These are phyloP conservation scores for Chymomyza caudatula DNA, from an alignment of 2,888 invertebrate genomes.

Conservation along the genomic window DNA sequence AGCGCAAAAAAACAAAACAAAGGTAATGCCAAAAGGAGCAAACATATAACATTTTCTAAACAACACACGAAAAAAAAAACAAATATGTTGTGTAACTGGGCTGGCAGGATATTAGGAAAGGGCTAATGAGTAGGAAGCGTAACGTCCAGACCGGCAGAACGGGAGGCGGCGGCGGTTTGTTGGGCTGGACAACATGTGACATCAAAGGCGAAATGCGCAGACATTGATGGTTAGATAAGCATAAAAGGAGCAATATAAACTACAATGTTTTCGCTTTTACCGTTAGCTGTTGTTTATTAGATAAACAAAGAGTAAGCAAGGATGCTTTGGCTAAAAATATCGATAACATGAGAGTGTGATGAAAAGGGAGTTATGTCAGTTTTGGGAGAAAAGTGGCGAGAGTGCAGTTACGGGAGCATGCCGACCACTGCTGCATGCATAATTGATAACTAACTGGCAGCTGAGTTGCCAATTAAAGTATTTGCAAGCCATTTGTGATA, in stretches of 20 bases:
- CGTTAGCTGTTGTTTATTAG: conserved; percentile 1
- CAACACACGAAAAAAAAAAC: conserved; percentile 18
- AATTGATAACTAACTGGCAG: neutral
- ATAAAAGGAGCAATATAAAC: neutral
- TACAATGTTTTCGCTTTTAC: neutral
- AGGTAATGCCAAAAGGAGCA: conserved; percentile 33
- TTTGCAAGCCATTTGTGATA: conserved; percentile 61
- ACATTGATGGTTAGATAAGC: neutral
- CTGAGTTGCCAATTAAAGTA: conserved; percentile 60
- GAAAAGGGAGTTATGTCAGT: neutral
- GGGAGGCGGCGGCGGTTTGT: conserved; percentile 6
- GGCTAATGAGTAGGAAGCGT: conserved; percentile 20
- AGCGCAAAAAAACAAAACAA: conserved; percentile 34
- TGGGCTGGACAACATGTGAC: conserved; percentile 27
- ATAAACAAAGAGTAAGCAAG: neutral
- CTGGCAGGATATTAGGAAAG: conserved; percentile 34
- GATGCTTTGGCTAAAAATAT: neutral
- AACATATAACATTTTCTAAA: conserved; percentile 40
- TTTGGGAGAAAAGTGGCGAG: neutral
- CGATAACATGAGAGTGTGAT: neutral
- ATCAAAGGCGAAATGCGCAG: conserved; percentile 41
- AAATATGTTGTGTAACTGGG: conserved; percentile 15
- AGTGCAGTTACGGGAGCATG: neutral
- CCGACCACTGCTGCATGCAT: neutral
- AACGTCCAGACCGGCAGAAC: conserved; percentile 19